Evolutionary conservation across 2,797 vertebrate genomes (phyloP), one percentile per base, ranked within the genome.

Genomic region (Esox masquinongy): DNA sequence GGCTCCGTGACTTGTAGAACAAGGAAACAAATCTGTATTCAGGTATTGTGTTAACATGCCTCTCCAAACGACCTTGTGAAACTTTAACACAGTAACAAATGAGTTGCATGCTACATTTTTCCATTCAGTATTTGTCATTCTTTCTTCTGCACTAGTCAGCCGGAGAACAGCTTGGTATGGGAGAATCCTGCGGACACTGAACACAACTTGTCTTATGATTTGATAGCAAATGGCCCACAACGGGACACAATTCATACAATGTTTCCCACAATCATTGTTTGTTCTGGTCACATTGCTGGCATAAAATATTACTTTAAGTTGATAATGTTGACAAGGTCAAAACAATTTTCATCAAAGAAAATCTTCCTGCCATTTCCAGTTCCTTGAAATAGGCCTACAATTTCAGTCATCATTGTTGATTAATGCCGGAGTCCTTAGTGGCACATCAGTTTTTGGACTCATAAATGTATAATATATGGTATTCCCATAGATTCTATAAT

Each of bases 11-110:
- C 90, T 93, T 91, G 89, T 91, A 90, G 88, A 93, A 94, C 93
- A 94, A 92, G 91, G 89, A 92, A 93, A 91, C 79, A 87, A 87
- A 93, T 94, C 90, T 92, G 92, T 93, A 94, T 94, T 91, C 92
- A 86, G 84, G 81, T 88, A 82, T 91, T 93, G 91, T 91, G 87
- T 91, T 90, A 83, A 88, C 90, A 74, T 71, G 80, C 88, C 89
- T 93, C 90, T 87, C 87, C 74, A 73, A 87, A 92, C 88, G 92
- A 95, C 94, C 93, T 95, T 95, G 94, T 84, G 80, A 93, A 94
- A 94, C 91, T 95, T 94, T 93, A 85, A 84, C 85, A 89, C 81
- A 84, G 88, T 90, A 94, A 93, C 93, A 92, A 94, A 94, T 90
- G 86, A 88, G 34, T 84, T 75, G 85, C 77, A 83, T 83, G 71